Base-by-base conservation (phyloP, 2,888 invertebrate species). In the Lamproptera curius region DNA sequence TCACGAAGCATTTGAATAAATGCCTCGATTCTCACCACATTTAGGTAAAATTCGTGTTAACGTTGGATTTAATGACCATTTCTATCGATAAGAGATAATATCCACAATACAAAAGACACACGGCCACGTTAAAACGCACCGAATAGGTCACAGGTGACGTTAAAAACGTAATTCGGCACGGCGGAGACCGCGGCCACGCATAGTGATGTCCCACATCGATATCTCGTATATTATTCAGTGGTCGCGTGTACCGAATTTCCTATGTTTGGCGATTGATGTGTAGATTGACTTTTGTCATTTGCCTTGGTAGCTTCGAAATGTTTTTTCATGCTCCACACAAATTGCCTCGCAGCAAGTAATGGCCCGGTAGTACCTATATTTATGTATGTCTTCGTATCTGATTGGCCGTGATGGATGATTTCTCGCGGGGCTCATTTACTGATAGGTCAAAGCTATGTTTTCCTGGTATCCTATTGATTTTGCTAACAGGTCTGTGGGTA, bases 241-340 rank as follows among this genome's bases (percentile, higher is more conserved):
- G 86, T 87, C 86, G 65, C 74, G 67, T 83, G 83, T 78, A 75
- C 86, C 76, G 78, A 87, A 86, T 83, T 84, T 86, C 76, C 76
- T 81, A 83, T 85, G 86, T 86, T 87, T 86, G 86, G 84, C 86
- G 85, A 85, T 85, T 85, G 86, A 82, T 84, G 84, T 84, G 79
- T 86, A 86, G 86, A 87, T 87, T 85, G 86, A 86, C 84, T 86
- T 86, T 86, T 85, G 85, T 86, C 87, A 87, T 87, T 86, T 86
- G 73, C 83, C 67, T 77, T 76, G 78, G 67, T 77, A 80, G 82
- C 78, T 84, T 84, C 85, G 83, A 84, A 85, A 67, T 82, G 73
- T 82, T 73, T 3, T 71, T 76, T 74, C 77, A 69, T 73, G 73
- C 74, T 76, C 72, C 74, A 73, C 71, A 76, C 75, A 80, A 86